Conservation (phyloP, 2,113 vertebrate species). For the Mirounga angustirostris region DNA sequence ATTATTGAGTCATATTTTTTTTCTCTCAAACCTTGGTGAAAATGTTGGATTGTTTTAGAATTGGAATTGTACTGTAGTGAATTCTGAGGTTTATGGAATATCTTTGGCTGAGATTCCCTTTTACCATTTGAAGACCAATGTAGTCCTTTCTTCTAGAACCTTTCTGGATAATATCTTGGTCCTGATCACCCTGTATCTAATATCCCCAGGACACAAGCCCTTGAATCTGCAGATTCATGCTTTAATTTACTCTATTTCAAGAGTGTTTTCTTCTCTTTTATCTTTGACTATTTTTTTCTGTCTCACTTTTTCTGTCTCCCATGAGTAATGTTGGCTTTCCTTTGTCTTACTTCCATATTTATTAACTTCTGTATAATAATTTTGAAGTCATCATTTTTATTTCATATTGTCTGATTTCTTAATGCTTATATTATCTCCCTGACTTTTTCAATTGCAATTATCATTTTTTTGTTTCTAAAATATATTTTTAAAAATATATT, state of each 20-base stretch:
- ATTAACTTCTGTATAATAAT: background rate
- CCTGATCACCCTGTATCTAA: background rate
- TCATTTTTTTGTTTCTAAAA: background rate
- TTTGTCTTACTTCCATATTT: background rate
- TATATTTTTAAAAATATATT: background rate
- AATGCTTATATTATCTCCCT: background rate
- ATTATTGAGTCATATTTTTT: background rate
- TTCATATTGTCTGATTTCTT: conserved; percentile 33
- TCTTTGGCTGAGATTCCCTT: background rate
- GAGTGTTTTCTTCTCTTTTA: conserved; percentile 33
- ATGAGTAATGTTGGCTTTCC: background rate
- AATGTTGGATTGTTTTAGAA: background rate
- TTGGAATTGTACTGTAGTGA: background rate
- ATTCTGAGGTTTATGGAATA: background rate
- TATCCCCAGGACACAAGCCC: background rate
- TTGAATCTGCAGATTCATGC: background rate
- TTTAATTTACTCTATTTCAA: conserved; percentile 46
- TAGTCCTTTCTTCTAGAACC: background rate
- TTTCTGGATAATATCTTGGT: background rate
- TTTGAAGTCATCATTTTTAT: background rate
- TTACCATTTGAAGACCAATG: background rate
- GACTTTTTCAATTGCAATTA: background rate
- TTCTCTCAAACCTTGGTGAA: background rate
- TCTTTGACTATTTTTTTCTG: background rate
- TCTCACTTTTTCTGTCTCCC: background rate